Base-by-base conservation (phyloP, 2,888 invertebrate species). In the Trissolcus brochymenae region DNA sequence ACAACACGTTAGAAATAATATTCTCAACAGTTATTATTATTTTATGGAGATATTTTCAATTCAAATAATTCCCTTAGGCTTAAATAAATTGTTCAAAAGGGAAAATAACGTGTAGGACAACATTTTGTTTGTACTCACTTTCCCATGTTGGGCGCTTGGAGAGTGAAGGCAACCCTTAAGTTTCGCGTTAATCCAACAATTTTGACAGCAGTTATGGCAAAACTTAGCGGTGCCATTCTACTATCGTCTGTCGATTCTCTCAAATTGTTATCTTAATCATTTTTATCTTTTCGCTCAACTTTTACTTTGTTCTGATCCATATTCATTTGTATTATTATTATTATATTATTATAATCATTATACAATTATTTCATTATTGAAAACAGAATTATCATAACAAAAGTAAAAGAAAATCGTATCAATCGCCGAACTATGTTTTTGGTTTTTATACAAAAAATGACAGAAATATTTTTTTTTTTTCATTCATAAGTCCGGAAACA, bases 401-500 rank as follows among this genome's bases (percentile, higher is more conserved):
- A n/a, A n/a, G n/a, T n/a, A n/a, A n/a, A n/a, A n/a, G n/a, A n/a
- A n/a, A n/a, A n/a, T n/a, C n/a, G n/a, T n/a, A n/a, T n/a, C n/a
- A n/a, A n/a, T n/a, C n/a, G n/a, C n/a, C n/a, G n/a, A n/a, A n/a
- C n/a, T n/a, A n/a, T n/a, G n/a, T n/a, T n/a, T n/a, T n/a, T n/a
- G n/a, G n/a, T n/a, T n/a, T n/a, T n/a, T n/a, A n/a, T n/a, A n/a
- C n/a, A n/a, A n/a, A n/a, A n/a, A n/a, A n/a, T n/a, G n/a, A n/a
- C n/a, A n/a, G n/a, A n/a, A n/a, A n/a, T n/a, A n/a, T n/a, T n/a
- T n/a, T n/a, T n/a, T n/a, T n/a, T n/a, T n/a, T n/a, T n/a, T n/a
- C n/a, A n/a, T n/a, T n/a, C n/a, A n/a, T n/a, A 40, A 73, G 61
- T n/a, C n/a, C 70, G 74, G 74, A 78, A 71, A 41, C 56, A 59